These are phyloP conservation scores for Palythoa heliodiscus DNA, from an alignment of 92 coral and sea anemone species.

Conservation along the genomic window DNA sequence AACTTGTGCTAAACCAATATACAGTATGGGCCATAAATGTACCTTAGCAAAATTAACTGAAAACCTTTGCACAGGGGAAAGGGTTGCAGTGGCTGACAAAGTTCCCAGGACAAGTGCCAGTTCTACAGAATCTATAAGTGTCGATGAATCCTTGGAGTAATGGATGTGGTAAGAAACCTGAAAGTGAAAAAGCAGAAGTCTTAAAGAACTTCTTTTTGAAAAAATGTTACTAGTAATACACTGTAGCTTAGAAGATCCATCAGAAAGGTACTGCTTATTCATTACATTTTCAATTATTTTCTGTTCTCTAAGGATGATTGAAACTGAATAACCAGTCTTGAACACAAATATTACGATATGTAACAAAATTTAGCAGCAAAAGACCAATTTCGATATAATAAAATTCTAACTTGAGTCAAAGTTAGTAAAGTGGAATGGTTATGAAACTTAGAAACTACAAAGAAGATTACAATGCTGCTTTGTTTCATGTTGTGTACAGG, in stretches of 20 bases:
- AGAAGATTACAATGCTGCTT: too few species aligned
- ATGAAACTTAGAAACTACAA: too few species aligned
- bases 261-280: too few species aligned
- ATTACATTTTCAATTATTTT: too few species aligned
- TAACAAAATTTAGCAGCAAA: too few species aligned
- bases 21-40: not conserved
- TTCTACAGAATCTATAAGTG: conserved; percentile 70
- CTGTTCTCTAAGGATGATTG: too few species aligned
- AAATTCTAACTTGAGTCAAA: too few species aligned
- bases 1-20: not conserved
- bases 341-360: too few species aligned
- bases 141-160: conserved; percentile 71
- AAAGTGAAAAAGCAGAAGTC: not conserved
- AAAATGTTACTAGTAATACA: not conserved
- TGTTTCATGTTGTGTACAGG: too few species aligned
- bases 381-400: too few species aligned
- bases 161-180: conserved; percentile 79
- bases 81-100: conserved; percentile 51
- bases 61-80: conserved; percentile 70
- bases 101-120: conserved; percentile 78
- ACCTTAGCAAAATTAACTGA: conserved; percentile 87
- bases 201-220: not conserved
- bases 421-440: too few species aligned
- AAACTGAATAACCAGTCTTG: too few species aligned
- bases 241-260: not conserved